phyloP scores from a whole-genome alignment of 2,888 invertebrate genomes.

The Lepidocyrtinus sp. region DNA sequence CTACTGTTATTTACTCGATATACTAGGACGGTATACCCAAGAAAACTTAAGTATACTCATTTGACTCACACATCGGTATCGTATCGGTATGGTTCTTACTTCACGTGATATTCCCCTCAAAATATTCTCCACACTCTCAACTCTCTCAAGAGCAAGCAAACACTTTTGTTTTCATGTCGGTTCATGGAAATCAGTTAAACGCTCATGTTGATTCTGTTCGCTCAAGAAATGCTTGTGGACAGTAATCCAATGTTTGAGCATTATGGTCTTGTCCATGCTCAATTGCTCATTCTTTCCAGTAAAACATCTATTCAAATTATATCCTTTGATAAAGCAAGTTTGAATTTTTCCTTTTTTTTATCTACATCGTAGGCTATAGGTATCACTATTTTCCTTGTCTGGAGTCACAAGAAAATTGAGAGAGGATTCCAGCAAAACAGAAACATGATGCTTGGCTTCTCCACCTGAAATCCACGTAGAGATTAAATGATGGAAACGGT shows the following conservation, averaged over 20 bases:
- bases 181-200: slow-evolving; percentile 52
- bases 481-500: too few relatives aligned
- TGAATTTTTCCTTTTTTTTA: too few relatives aligned
- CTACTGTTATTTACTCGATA: background rate
- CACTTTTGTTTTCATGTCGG: slow-evolving; percentile 53
- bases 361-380: too few relatives aligned
- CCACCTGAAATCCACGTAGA: too few relatives aligned
- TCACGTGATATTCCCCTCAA: background rate
- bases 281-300: background rate
- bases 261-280: background rate
- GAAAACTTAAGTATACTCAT: background rate
- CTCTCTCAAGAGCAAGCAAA: slow-evolving; percentile 55
- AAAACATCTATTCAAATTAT: too few relatives aligned
- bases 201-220: background rate
- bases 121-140: background rate
- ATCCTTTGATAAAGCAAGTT: too few relatives aligned
- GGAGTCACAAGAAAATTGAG: too few relatives aligned
- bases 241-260: background rate
- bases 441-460: too few relatives aligned
- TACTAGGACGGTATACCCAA: background rate
- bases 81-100: background rate
- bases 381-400: too few relatives aligned
- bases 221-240: slow-evolving; percentile 3
- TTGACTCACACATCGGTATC: background rate
- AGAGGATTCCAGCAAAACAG: too few relatives aligned